A percentile compares a stretch with the other conserved stretches of the same genome.
phyloP scores from a whole-genome alignment of 2,113 vertebrate genomes.

The Notarius lentiginosus region DNA sequence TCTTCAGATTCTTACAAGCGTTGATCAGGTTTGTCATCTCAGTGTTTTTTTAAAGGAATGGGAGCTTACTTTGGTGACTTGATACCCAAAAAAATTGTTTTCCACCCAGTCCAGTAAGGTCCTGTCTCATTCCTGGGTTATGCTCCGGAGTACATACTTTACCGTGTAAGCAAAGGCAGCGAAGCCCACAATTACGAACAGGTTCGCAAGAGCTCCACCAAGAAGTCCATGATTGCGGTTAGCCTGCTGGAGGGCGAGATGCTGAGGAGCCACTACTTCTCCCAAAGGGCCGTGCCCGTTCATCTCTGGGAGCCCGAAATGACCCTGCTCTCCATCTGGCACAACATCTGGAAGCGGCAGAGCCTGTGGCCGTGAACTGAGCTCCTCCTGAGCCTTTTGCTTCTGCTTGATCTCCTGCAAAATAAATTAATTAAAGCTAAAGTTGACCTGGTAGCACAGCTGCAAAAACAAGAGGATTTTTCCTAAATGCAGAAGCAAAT shows the following conservation, averaged over 20 bases:
- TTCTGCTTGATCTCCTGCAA: constrained; percentile 92
- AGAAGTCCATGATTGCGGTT: constrained; percentile 95
- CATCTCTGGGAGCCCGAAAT: constrained; percentile 80
- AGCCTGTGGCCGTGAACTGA: constrained; percentile 79
- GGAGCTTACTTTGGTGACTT: constrained; percentile 47
- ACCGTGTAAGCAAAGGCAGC: constrained; percentile 97
- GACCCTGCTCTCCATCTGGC: constrained; percentile 86
- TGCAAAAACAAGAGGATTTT: constrained; percentile 55
- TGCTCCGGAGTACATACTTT: constrained; percentile 95
- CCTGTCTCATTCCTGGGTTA: constrained; percentile 89
- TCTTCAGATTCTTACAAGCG: constrained; percentile 11
- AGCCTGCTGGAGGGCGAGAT: constrained; percentile 84
- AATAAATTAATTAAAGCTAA: constrained; percentile 58
- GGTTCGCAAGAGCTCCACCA: constrained; percentile 92
- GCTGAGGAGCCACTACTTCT: constrained; percentile 74
- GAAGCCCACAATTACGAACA: constrained; percentile 96
- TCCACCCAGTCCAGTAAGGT: constrained; percentile 33
- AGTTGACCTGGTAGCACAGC: constrained; percentile 61
- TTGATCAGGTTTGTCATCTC: constrained; percentile 46
- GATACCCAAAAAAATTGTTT: background rate
- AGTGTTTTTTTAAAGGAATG: constrained; percentile 46
- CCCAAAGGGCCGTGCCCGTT: constrained; percentile 81
- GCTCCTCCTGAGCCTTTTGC: constrained; percentile 87
- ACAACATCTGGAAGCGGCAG: constrained; percentile 93
- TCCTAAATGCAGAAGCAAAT: background rate